Percentiles rank a stretch among this genome's conserved stretches.
These are phyloP conservation scores for Sphaeridia pumilis DNA, from an alignment of 2,888 invertebrate genomes.

Conservation along the genomic window DNA sequence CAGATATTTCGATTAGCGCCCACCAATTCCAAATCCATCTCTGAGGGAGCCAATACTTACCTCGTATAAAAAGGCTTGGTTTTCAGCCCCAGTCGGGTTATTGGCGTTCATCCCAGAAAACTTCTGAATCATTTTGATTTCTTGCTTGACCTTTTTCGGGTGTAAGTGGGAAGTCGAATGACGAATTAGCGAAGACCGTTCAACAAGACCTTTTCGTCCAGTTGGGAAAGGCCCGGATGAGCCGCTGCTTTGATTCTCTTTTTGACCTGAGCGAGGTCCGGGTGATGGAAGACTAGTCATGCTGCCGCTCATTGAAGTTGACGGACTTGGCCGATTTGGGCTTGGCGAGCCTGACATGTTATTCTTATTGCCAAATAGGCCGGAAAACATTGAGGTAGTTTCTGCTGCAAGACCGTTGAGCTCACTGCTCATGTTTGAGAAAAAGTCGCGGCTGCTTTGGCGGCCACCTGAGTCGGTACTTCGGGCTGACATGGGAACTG, in stretches of 20 bases:
- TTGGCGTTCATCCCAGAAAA: conserved; percentile 58
- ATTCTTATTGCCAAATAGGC: conserved; percentile 70
- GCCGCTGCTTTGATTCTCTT: conserved; percentile 20
- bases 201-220: conserved; percentile 64
- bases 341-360: too few relatives aligned
- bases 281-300: conserved; percentile 35
- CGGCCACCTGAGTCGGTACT: conserved; percentile 12
- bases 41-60: too few relatives aligned
- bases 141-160: conserved; percentile 38
- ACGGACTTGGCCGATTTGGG: conserved; percentile 44
- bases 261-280: conserved; percentile 26
- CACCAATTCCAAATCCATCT: too few relatives aligned
- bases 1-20: too few relatives aligned
- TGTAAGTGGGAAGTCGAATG: conserved; percentile 55
- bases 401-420: conserved; percentile 85
- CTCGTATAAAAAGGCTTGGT: conserved; percentile 87
- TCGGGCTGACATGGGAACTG: conserved; percentile 9
- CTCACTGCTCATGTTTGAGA: conserved; percentile 83
- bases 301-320: conserved; percentile 39
- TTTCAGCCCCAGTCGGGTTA: conserved; percentile 64
- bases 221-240: conserved; percentile 63
- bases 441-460: conserved; percentile 54
- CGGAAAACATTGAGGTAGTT: conserved; percentile 86
- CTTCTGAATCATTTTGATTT: conserved; percentile 43
- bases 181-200: conserved; percentile 76